Evolutionary conservation across 2,113 vertebrate species (phyloP), one percentile per base, ranked within the genome.

Genomic region (Nothocercus nigrocapillus): DNA sequence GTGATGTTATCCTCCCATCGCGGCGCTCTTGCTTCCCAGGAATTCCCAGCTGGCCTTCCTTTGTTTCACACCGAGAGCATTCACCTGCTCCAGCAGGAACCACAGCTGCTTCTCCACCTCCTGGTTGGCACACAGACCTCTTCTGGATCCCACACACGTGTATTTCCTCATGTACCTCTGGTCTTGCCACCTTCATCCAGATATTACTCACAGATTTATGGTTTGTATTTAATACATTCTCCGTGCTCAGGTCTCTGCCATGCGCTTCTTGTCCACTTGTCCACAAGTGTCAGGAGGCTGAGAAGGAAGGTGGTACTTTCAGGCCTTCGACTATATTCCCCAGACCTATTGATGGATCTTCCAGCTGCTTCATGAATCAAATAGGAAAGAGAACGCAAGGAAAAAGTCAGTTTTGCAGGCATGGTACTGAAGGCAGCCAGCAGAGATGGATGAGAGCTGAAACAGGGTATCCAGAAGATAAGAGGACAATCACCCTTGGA

Each of bases 101-200:
- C 4, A 38, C 3, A 14, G 30, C 28, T 89, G 40, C 18, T 67
- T 54, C 13, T 2, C 2, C 7, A 13, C 42, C 42, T 34, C 5
- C 4, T 94, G 61, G 15, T 30, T 66, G 54, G 36, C 27, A n/a
- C 0, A 0, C 11, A 36, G n/a, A 2, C 1, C 2, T 5, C 8
- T 11, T 73, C 56, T 42, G 16, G 22, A 62, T 22, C 18, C 20
- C 38, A 28, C 14, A 2, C 34, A 73, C 16, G 0, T 4, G 3
- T 13, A 10, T 7, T 62, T 80, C 22, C 7, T 6, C 3, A 5
- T 16, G 59, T 13, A 17, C 13, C 47, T 70, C 18, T 40, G 12
- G 24, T 51, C 68, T 36, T 72, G 47, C n/a, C 7, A 16, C 8
- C 3, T 45, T 20, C 1, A 0, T 30, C 27, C 0, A 0, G 42